Conservation (phyloP, 2,888 invertebrate species). For the Brenthis hecate region DNA sequence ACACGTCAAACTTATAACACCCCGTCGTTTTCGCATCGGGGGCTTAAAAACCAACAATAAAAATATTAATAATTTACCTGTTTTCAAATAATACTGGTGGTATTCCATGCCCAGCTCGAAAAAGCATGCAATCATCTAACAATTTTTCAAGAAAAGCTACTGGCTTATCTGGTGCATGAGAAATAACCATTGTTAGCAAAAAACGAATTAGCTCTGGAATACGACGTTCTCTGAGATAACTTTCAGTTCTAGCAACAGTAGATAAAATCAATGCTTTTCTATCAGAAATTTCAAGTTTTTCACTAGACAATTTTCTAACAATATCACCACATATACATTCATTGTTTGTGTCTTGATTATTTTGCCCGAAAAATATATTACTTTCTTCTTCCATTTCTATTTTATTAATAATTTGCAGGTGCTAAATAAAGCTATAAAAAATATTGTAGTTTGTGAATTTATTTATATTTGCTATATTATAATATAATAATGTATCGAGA, state of each 20-base stretch:
- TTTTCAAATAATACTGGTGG: conserved; percentile 68
- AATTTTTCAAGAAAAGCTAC: conserved; percentile 56
- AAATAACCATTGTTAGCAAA: conserved; percentile 63
- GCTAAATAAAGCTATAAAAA: too few relatives aligned
- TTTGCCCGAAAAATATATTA: neutral
- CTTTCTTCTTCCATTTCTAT: conserved; percentile 44
- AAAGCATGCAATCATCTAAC: conserved; percentile 69
- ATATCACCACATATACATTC: conserved; percentile 50
- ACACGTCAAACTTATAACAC: too few relatives aligned
- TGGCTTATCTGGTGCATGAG: conserved; percentile 54
- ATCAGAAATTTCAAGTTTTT: conserved; percentile 47
- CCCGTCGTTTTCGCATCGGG: too few relatives aligned
- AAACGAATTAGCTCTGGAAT: conserved; percentile 69
- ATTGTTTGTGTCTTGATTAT: conserved; percentile 36
- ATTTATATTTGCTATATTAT: too few relatives aligned
- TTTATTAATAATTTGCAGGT: too few relatives aligned
- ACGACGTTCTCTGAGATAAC: conserved; percentile 64
- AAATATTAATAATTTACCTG: conserved; percentile 48
- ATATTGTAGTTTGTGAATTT: too few relatives aligned
- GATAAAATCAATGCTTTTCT: conserved; percentile 57
- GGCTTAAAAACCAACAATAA: neutral
- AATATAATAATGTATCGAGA: too few relatives aligned
- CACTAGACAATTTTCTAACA: conserved; percentile 38
- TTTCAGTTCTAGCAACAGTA: conserved; percentile 60
- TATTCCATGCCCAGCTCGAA: conserved; percentile 63